phyloP scores from a whole-genome alignment of 2,888 invertebrate genomes.

The Spodoptera exigua region DNA sequence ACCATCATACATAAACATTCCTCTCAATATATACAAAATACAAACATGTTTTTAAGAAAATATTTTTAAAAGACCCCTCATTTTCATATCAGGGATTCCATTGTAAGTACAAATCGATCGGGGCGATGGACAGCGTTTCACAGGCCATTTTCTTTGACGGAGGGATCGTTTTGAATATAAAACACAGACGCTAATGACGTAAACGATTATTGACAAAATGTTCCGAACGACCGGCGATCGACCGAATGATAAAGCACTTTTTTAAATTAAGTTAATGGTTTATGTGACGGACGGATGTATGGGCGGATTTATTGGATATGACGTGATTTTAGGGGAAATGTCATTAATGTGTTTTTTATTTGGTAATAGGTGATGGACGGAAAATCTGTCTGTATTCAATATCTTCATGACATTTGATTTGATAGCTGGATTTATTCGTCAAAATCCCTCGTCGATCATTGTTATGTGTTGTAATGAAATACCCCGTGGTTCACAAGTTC shows the following conservation, averaged over 20 bases:
- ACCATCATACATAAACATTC: no score
- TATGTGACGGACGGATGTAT: neutral
- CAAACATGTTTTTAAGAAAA: constrained; percentile 20
- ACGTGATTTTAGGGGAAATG: no score
- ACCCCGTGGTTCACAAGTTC: no score
- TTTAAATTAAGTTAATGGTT: constrained; percentile 30
- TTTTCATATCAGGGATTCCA: constrained; percentile 45
- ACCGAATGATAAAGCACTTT: constrained; percentile 50
- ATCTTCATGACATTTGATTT: no score
- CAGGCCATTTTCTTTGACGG: constrained; percentile 62
- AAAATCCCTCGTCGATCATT: no score
- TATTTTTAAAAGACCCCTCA: constrained; percentile 32
- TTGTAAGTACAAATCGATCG: constrained; percentile 51
- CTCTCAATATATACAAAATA: no score
- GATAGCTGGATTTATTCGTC: no score
- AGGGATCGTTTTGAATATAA: constrained; percentile 69
- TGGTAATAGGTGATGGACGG: no score
- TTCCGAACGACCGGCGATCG: constrained; percentile 43
- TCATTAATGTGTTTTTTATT: no score
- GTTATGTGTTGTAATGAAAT: no score
- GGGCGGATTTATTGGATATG: neutral
- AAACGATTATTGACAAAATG: constrained; percentile 73
- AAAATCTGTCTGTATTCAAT: no score
- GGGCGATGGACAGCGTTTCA: constrained; percentile 54
- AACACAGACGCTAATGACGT: constrained; percentile 71